Conservation (phyloP, 2,113 vertebrate species). For the Sinocyclocheilus anophthalmus region DNA sequence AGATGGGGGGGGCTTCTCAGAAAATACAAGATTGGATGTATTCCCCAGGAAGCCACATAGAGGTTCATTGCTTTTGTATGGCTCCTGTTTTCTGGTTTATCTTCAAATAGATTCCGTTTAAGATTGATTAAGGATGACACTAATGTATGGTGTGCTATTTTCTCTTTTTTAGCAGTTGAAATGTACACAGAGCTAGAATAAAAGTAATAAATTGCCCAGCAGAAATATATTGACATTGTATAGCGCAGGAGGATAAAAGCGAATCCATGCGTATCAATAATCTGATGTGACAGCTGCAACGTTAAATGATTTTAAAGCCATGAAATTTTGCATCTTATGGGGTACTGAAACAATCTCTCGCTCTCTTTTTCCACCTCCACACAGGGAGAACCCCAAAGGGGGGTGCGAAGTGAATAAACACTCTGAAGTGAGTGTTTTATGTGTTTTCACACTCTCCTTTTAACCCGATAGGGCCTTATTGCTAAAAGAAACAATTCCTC, state of each 20-base stretch:
- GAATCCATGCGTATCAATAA: conserved; percentile 31
- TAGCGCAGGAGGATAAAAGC: conserved; percentile 12
- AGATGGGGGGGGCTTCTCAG: conserved; percentile 16
- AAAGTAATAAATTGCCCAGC: conserved; percentile 44
- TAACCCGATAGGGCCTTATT: neutral
- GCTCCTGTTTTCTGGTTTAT: conserved; percentile 49
- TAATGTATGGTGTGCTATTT: conserved; percentile 50
- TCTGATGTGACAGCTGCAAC: conserved; percentile 40
- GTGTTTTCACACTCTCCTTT: conserved; percentile 19
- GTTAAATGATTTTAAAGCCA: conserved; percentile 36
- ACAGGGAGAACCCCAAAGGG: conserved; percentile 18
- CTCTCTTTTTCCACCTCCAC: neutral
- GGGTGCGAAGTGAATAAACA: neutral
- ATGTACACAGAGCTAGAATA: conserved; percentile 44
- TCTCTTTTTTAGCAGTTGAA: conserved; percentile 40
- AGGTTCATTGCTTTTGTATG: conserved; percentile 54
- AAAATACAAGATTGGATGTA: conserved; percentile 51
- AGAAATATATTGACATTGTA: conserved; percentile 38
- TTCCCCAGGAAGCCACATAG: conserved; percentile 52
- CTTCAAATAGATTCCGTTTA: conserved; percentile 51
- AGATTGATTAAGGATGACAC: conserved; percentile 55
- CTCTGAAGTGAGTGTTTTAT: neutral
- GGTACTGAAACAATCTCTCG: conserved; percentile 3
- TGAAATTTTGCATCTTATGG: conserved; percentile 31
- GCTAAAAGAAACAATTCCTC: neutral